Evolutionary conservation across 1,140 invertebrate genomes (phyloP).

Genomic region (Anoplolepis gracilipes): DNA sequence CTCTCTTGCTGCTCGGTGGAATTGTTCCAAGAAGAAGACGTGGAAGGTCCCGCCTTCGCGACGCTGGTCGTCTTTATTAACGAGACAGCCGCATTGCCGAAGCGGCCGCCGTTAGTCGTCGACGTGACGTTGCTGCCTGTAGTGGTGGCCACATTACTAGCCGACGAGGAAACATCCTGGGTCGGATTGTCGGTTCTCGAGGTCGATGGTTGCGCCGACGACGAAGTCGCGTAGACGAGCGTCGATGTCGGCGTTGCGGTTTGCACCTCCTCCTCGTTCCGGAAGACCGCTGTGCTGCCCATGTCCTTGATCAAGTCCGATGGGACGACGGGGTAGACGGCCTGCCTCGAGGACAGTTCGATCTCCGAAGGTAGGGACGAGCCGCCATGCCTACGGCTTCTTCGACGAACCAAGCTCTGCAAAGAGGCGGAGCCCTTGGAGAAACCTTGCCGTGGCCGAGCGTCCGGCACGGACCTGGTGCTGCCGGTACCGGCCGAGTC

Average conservation of each 20-base stretch:
- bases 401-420: conserved; percentile 58
- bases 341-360: conserved; percentile 66
- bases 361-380: conserved; percentile 62
- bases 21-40: conserved; percentile 68
- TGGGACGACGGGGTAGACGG: conserved; percentile 45
- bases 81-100: conserved; percentile 45
- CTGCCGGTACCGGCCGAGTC: conserved; percentile 45
- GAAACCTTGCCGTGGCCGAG: conserved; percentile 44
- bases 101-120: conserved; percentile 58
- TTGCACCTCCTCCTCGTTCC: conserved; percentile 53
- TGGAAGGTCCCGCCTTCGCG: conserved; percentile 65
- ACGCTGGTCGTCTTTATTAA: conserved; percentile 54
- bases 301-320: conserved; percentile 51
- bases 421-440: conserved; percentile 66
- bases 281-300: not conserved
- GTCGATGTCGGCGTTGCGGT: conserved; percentile 63
- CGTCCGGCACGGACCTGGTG: conserved; percentile 32
- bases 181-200: conserved; percentile 59
- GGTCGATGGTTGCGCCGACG: conserved; percentile 62
- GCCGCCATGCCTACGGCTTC: conserved; percentile 55
- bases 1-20: conserved; percentile 82
- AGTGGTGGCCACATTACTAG: conserved; percentile 32
- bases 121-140: conserved; percentile 54
- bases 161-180: conserved; percentile 49
- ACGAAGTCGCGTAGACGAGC: conserved; percentile 54